Base-by-base conservation (phyloP, 2,888 invertebrate species). In the Lepas anatifera region DNA sequence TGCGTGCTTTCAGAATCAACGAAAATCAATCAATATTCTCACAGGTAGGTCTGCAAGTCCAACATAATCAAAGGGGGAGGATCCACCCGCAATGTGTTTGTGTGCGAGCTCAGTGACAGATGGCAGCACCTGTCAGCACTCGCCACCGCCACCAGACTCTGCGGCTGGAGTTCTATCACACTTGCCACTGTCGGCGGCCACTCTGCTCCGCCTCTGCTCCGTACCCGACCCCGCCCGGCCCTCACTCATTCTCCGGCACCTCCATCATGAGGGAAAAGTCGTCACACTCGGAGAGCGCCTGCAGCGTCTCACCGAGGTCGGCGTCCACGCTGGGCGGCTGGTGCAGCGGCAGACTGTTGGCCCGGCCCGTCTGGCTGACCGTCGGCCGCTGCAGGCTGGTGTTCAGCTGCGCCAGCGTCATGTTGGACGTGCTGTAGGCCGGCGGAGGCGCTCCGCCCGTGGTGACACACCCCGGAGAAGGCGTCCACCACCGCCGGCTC, bases 261-360 rank as follows among this genome's bases (percentile, higher is more conserved):
- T 64, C 39, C 37, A 64, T 39, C 64, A 64, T 64, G 25, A 18
- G 64, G n/a, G 64, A 64, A 39, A 64, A 64, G 22, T 64, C 39
- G 39, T 64, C 64, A 13, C 64, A 64, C 64, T 64, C 37, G 13
- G 25, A 25, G 37, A 64, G 64, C 64, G 39, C 64, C 64, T 64
- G 37, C n/a, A 64, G 64, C 39, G 64, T 64, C 25, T 64, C 37
- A 16, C 64, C 64, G n/a, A 64, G 64, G 39, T 64, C 64, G 25
- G 64, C 58, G 32, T 58, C 58, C 18, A 58, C 58, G 58, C 58
- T 58, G 58, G 58, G 32, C 58, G 58, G 58, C 58, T 58, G 32
- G 13, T 58, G 58, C 32, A 58, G 1, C 18, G 13, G 32, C 32
- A 58, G 1, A 29, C 3, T 6, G 58, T 58, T 32, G 58, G 32